Evolutionary conservation across 2,888 invertebrate genomes (phyloP).

Genomic region (Petrophora chlorosata): DNA sequence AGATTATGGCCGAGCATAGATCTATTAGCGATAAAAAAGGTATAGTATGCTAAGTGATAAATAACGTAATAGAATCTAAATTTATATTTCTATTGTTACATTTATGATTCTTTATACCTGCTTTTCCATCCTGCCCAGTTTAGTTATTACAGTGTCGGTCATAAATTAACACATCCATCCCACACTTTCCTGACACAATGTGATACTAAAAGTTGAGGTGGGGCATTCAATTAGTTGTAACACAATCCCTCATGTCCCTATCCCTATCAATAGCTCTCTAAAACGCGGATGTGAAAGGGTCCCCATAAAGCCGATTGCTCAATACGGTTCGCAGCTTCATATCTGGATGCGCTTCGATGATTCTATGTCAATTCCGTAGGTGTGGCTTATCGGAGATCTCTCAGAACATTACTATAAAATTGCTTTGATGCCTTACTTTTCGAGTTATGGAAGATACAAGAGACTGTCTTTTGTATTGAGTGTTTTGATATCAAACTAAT

Average conservation of each 20-base stretch:
- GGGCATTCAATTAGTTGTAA: no score
- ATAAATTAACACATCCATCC: no score
- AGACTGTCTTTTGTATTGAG: neutral
- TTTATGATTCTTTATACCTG: no score
- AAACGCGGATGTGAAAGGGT: slow-evolving; percentile 23
- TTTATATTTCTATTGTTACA: no score
- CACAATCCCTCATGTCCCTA: neutral
- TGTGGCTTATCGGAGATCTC: slow-evolving; percentile 35
- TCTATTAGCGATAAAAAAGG: no score
- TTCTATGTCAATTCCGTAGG: slow-evolving; percentile 44
- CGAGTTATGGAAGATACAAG: neutral
- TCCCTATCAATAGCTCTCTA: slow-evolving; percentile 15
- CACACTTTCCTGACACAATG: no score
- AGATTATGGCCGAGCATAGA: no score
- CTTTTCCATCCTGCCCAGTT: no score
- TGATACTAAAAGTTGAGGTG: no score
- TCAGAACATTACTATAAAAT: slow-evolving; percentile 6
- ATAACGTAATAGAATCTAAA: no score
- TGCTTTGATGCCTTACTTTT: slow-evolving; percentile 5
- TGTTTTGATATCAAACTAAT: neutral
- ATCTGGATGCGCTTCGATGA: slow-evolving; percentile 46
- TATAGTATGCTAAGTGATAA: no score
- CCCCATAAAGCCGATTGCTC: slow-evolving; percentile 24
- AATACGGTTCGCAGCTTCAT: slow-evolving; percentile 36
- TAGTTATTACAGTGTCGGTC: no score